Base-by-base conservation (phyloP, 2,113 vertebrate species). In the Cisticola juncidis region DNA sequence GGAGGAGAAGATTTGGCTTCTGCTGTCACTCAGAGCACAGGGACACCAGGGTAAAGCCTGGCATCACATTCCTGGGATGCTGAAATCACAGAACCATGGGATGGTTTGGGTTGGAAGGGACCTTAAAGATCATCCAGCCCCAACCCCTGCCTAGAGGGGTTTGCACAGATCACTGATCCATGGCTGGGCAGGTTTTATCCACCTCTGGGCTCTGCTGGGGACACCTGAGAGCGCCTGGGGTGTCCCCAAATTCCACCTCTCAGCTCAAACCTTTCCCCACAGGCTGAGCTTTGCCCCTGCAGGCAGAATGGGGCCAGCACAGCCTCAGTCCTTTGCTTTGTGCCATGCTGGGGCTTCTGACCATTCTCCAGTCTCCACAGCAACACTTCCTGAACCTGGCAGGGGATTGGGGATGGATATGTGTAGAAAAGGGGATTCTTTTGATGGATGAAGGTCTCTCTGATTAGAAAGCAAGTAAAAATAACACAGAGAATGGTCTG, bases 321-420 rank as follows among this genome's bases (percentile, higher is more conserved):
- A 28, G 9, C 48, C 68, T 51, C 44, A 20, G 50, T 47, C 40
- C 76, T 81, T 64, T 60, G 19, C 78, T 87, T 29, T 83, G 53
- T 74, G 61, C 82, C 57, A 18, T 11, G 33, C 65, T 72, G 68
- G 71, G 89, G 68, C 60, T 78, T 3, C 0, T 74, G 88, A 44
- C 80, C 73, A 9, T 74, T 40, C 6, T 25, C n/a, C 13, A 25
- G 72, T 88, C 74, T 91, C 90, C 93, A 94, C 92, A 97, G 91
- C 81, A 93, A 88, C 38, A 10, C 62, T 62, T 87, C 45, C 81
- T 73, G 48, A 36, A 86, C 54, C 85, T 93, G 61, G 81, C 44
- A 60, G 85, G 82, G 48, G 33, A 92, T 58, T 64, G 9, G 56
- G 65, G 72, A 73, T 58, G 74, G 84, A 90, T 53, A 8, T 18